Percentiles rank a stretch among this genome's conserved stretches.
These are phyloP conservation scores for Macquaria australasica DNA, from an alignment of 2,113 vertebrate genomes.

Conservation along the genomic window DNA sequence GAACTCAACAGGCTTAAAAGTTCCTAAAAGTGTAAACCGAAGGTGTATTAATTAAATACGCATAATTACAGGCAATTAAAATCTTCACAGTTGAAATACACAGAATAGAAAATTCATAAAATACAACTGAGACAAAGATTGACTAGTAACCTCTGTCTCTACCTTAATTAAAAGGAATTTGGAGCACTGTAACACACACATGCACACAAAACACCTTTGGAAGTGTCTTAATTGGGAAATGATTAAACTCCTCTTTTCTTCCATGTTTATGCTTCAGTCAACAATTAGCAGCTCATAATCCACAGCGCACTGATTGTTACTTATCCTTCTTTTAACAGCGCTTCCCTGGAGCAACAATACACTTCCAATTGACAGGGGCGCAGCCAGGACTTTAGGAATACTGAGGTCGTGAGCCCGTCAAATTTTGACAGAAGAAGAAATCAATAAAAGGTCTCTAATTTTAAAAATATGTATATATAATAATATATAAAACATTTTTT, in stretches of 20 bases:
- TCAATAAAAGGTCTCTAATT: not conserved
- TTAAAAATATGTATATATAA: not conserved
- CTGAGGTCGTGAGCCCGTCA: too few relatives aligned
- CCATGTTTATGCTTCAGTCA: slow-evolving; percentile 68
- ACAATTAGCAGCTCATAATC: slow-evolving; percentile 74
- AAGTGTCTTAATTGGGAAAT: slow-evolving; percentile 77
- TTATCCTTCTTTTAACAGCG: slow-evolving; percentile 9
- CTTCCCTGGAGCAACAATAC: not conserved
- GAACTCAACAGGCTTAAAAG: slow-evolving; percentile 52
- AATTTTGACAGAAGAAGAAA: not conserved
- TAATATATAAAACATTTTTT: too few relatives aligned
- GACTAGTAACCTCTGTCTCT: slow-evolving; percentile 60
- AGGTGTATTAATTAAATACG: slow-evolving; percentile 71
- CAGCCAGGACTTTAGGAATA: not conserved
- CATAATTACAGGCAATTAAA: slow-evolving; percentile 78
- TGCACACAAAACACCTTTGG: slow-evolving; percentile 66
- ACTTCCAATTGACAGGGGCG: not conserved
- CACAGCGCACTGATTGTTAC: slow-evolving; percentile 12
- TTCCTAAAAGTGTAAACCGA: slow-evolving; percentile 46
- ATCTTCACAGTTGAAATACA: slow-evolving; percentile 55
- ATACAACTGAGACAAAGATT: slow-evolving; percentile 67
- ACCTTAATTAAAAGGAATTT: slow-evolving; percentile 71
- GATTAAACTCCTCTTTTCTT: slow-evolving; percentile 74
- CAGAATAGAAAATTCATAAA: slow-evolving; percentile 52
- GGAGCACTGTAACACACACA: slow-evolving; percentile 56